phyloP scores from a whole-genome alignment of 2,113 vertebrate species.

The Dissostichus mawsoni region DNA sequence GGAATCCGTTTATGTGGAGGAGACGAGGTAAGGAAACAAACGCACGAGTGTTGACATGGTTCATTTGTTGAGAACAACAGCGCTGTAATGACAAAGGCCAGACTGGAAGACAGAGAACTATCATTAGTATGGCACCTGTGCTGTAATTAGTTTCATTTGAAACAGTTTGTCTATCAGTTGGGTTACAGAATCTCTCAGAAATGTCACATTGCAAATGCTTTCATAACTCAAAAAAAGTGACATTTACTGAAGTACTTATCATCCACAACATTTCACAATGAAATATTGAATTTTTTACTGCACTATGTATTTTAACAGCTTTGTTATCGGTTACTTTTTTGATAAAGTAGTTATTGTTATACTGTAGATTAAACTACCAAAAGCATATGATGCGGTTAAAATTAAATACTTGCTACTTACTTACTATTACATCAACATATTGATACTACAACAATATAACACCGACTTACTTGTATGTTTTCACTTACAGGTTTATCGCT shows the following conservation, averaged over 20 bases:
- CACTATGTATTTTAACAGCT: no score
- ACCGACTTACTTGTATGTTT: neutral
- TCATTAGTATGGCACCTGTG: conserved; percentile 15
- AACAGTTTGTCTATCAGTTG: neutral
- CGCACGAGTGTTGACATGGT: neutral
- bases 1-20: conserved; percentile 96
- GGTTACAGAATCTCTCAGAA: neutral
- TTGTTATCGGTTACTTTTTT: no score
- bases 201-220: neutral
- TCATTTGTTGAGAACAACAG: conserved; percentile 34
- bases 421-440: neutral
- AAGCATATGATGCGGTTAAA: no score
- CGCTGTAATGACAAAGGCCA: neutral
- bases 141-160: conserved; percentile 2
- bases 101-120: conserved; percentile 16
- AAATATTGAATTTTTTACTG: neutral
- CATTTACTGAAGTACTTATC: neutral
- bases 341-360: no score
- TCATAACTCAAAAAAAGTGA: neutral
- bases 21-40: conserved; percentile 89
- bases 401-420: neutral
- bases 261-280: no score
- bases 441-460: neutral
- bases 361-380: neutral
- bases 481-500: neutral